A percentile compares a stretch with the other conserved stretches of the same genome.
Conservation (phyloP, 2,113 vertebrate species). For the Phalacrocorax pelagicus region DNA sequence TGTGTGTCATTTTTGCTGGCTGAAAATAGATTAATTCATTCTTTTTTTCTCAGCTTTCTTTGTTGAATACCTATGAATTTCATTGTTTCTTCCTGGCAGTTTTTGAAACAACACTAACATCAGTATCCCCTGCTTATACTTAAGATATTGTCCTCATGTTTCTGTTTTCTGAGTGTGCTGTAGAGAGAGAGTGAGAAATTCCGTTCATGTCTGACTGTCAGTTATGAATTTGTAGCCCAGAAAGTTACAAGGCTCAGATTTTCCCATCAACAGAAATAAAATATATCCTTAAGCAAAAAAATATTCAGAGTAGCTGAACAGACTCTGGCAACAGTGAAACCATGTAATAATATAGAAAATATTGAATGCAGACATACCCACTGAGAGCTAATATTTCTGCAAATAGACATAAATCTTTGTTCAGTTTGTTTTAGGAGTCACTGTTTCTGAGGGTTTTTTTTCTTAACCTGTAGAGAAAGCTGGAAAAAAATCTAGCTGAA, state of each 20-base stretch:
- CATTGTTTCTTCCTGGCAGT: neutral
- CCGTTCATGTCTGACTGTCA: neutral
- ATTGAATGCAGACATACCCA: neutral
- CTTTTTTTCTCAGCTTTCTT: neutral
- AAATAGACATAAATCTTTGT: neutral
- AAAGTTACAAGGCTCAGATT: neutral
- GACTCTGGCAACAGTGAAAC: neutral
- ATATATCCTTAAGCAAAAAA: neutral
- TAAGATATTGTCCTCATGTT: neutral
- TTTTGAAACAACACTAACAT: neutral
- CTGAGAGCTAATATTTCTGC: neutral
- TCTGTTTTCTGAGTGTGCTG: neutral
- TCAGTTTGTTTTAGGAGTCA: neutral
- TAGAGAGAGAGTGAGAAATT: neutral
- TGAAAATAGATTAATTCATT: neutral
- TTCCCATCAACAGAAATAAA: neutral
- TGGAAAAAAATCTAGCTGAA: neutral
- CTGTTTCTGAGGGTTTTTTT: neutral
- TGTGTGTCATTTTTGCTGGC: neutral
- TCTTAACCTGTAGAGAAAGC: neutral
- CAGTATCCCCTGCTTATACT: neutral
- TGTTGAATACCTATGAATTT: neutral
- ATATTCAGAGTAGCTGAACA: neutral
- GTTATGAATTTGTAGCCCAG: neutral
- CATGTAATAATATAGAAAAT: neutral